Evolutionary conservation across 1,140 invertebrate genomes (phyloP).

Genomic region (Danaus melanippus): DNA sequence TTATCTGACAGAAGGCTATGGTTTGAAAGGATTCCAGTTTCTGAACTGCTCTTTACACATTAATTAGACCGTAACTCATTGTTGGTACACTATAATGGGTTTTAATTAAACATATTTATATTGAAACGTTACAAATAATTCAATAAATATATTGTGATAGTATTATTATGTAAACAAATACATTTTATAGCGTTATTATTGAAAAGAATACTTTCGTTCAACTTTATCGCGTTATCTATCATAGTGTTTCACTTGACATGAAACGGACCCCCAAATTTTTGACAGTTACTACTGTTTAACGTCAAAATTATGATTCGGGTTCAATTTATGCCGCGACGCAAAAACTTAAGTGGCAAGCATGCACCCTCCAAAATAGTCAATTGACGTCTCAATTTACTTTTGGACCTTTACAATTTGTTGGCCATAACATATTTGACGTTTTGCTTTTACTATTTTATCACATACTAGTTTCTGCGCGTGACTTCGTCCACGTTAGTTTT

Average conservation of each 20-base stretch:
- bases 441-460: no score
- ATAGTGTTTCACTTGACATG: constrained; percentile 51
- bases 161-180: background rate
- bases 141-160: no score
- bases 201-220: background rate
- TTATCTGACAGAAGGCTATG: no score
- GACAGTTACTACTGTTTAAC: constrained; percentile 64
- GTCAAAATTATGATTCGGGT: constrained; percentile 63
- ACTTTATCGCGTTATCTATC: constrained; percentile 37
- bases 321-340: constrained; percentile 55
- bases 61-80: no score
- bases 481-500: no score
- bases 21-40: no score
- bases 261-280: constrained; percentile 48
- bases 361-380: constrained; percentile 40
- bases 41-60: no score
- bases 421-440: background rate
- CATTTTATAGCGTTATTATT: background rate
- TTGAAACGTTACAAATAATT: no score
- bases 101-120: no score
- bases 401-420: constrained; percentile 14
- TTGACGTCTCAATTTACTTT: constrained; percentile 57
- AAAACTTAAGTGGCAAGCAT: constrained; percentile 56
- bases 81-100: no score
- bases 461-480: no score